Base-by-base conservation (phyloP, 2,797 vertebrate species). In the Peromyscus nudipes region DNA sequence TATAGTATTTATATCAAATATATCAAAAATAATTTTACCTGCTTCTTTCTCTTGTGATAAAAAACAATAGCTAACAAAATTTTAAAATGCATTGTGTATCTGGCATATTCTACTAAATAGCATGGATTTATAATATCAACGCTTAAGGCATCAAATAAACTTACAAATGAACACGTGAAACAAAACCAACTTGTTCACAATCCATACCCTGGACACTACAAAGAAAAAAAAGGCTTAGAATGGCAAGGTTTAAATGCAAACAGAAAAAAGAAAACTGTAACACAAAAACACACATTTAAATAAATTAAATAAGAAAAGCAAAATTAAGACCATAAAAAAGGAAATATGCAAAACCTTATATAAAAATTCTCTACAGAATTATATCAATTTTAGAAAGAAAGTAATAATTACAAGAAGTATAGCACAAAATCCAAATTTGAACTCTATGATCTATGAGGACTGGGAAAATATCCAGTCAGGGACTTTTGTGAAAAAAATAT, bases 121-220 rank as follows among this genome's bases (percentile, higher is more conserved):
- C 37, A 90, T 6, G 4, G 55, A 89, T 90, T 46, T 88, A 43
- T 83, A 96, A 93, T 29, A 95, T 95, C 65, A 94, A 92, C 34
- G 46, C 95, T 95, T 84, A 96, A 89, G 62, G 57, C 88, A 95
- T 84, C 89, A 93, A 95, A 75, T 75, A 95, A 96, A 96, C 64
- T 96, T 96, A 96, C 43, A 97, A 95, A 95, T 79, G 83, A 87
- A 90, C 76, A 96, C 0, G 1, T 88, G 64, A 97, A 95, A 97
- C 83, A 97, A 96, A 97, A 96, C 52, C 95, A 97, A 95, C 76
- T 85, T 96, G 88, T 92, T 88, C 87, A 93, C 60, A 96, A 91
- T 93, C 84, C 92, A 96, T 93, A 96, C 73, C 89, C 75, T 95
- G 80, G 87, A 95, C 82, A 37, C 91, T 96, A 97, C 27, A 57